Base-by-base conservation (phyloP, 2,797 vertebrate species). In the Acridotheres tristis region DNA sequence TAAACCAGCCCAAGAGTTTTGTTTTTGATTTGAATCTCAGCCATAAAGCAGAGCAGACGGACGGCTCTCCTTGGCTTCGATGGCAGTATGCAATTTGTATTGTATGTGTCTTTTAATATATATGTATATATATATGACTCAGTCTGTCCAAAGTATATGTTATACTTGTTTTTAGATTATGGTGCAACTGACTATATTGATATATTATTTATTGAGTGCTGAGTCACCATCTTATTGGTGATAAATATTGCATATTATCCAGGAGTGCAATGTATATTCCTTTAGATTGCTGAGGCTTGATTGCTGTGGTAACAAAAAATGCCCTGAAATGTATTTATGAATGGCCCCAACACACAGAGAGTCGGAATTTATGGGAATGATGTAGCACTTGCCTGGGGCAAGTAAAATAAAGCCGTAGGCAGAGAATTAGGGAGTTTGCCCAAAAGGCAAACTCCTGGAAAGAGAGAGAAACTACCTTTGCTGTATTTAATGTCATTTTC, bases 171-270 rank as follows among this genome's bases (percentile, higher is more conserved):
- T 98, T 98, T 98, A 98, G 97, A 97, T 98, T 96, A 96, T 96
- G 97, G 98, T 98, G 97, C 97, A 98, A 96, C 98, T 96, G 95
- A 96, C 95, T 97, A 97, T 98, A 98, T 98, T 97, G 97, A 97
- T 97, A 97, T 98, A 97, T 98, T 98, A 98, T 98, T 98, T 98
- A 98, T 98, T 97, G 98, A 98, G 96, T 97, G 97, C 97, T 97
- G 97, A 97, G 94, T 97, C 98, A 91, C 98, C 97, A 94, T 96
- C 95, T 97, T 97, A 95, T 86, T 97, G 97, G 93, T 95, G 96
- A 95, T 73, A 96, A 97, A 97, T 98, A 93, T 98, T 96, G 96
- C 97, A 97, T 97, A 96, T 97, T 97, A 96, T 97, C 96, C 97
- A 97, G 94, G 97, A 97, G 98, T 98, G 98, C 98, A 98, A 97